These are phyloP conservation scores for Paramacrobiotus metropolitanus DNA, from an alignment of 1,140 invertebrate species.

Conservation along the genomic window DNA sequence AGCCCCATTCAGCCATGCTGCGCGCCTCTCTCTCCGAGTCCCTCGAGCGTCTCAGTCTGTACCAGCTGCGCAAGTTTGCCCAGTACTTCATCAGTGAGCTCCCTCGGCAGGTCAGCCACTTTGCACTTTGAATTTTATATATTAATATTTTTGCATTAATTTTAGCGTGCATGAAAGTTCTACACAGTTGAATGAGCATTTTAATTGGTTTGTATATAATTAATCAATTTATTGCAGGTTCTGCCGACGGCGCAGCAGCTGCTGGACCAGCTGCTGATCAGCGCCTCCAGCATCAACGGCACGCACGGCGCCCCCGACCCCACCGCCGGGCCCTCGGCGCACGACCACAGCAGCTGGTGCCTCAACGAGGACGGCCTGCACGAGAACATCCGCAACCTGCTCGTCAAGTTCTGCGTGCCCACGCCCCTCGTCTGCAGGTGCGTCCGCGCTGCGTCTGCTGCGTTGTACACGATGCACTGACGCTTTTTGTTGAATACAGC, in stretches of 20 bases:
- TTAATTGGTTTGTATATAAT: too few relatives aligned
- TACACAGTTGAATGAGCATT: too few relatives aligned
- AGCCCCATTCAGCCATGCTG: slow-evolving; percentile 22
- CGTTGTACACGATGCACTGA: slow-evolving; percentile 12
- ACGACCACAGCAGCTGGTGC: slow-evolving; percentile 90
- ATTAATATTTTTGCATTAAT: too few relatives aligned
- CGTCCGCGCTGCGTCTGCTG: slow-evolving; percentile 17
- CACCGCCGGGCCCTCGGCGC: slow-evolving; percentile 79
- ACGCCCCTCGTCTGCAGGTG: slow-evolving; percentile 85
- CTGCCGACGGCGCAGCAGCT: slow-evolving; percentile 85
- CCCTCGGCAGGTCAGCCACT: too few relatives aligned
- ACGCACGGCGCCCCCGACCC: slow-evolving; percentile 63
- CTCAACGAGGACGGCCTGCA: slow-evolving; percentile 84
- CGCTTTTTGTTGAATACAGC: slow-evolving; percentile 33
- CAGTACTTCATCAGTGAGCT: slow-evolving; percentile 98
- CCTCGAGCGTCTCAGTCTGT: slow-evolving; percentile 66
- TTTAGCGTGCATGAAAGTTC: too few relatives aligned
- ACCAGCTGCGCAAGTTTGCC: slow-evolving; percentile 74
- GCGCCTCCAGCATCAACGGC: slow-evolving; percentile 62
- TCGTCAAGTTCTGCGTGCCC: slow-evolving; percentile 92
- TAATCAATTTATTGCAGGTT: too few relatives aligned
- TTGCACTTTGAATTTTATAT: too few relatives aligned
- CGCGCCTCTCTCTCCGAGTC: slow-evolving; percentile 93
- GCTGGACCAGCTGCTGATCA: slow-evolving; percentile 60
- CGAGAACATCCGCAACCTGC: slow-evolving; percentile 91